A percentile compares a stretch with the other conserved stretches of the same genome.
phyloP scores from a whole-genome alignment of 2,113 vertebrate genomes.

The Sterrhoptilus dennistouni region DNA sequence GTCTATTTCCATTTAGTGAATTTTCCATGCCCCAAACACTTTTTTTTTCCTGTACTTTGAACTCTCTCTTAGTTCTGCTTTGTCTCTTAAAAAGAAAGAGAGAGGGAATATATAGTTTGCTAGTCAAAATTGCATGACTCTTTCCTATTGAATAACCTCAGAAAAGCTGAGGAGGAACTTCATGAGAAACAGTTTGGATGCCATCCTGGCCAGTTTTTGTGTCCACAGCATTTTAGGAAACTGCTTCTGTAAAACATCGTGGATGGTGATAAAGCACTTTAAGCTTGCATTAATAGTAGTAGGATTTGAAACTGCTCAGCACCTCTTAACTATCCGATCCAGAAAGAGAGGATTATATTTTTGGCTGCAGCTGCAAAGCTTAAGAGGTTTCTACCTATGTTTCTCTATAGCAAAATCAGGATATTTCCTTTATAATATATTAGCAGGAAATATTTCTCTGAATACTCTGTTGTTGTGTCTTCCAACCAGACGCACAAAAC shows the following conservation, averaged over 20 bases:
- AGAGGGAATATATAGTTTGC: neutral
- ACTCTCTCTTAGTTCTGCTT: neutral
- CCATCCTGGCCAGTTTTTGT: neutral
- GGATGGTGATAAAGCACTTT: neutral
- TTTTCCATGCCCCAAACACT: neutral
- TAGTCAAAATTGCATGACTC: neutral
- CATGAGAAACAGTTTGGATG: neutral
- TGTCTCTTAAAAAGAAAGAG: neutral
- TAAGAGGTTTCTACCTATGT: neutral
- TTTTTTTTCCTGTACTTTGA: neutral
- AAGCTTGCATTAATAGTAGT: neutral
- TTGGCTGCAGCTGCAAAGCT: neutral
- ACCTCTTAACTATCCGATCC: neutral
- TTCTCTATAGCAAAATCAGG: neutral
- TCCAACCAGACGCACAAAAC: neutral
- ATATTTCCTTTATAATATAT: neutral
- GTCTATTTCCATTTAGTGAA: neutral
- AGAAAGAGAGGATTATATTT: constrained; percentile 20
- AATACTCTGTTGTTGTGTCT: neutral
- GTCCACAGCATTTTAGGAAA: neutral
- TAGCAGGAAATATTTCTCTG: neutral
- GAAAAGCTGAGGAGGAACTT: neutral
- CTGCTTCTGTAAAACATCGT: neutral
- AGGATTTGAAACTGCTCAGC: constrained; percentile 21
- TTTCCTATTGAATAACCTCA: neutral